Evolutionary conservation across 2,113 vertebrate genomes (phyloP).

Genomic region (Nycticorax nycticorax): DNA sequence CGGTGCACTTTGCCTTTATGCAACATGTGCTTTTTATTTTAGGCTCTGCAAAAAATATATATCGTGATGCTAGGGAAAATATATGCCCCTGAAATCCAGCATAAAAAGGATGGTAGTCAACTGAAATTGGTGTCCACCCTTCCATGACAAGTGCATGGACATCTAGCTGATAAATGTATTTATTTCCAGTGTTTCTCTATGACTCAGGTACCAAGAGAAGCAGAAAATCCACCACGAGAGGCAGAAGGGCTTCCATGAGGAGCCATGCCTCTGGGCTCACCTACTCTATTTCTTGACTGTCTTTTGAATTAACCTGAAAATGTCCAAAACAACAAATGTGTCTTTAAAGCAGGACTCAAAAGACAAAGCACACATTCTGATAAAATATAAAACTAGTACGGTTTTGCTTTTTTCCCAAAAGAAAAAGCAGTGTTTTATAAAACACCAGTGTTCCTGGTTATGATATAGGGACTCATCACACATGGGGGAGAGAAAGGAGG

Average conservation of each 20-base stretch:
- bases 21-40: conserved; percentile 55
- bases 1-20: neutral
- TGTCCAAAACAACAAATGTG: neutral
- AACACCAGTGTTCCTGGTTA: neutral
- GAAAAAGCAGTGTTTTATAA: neutral
- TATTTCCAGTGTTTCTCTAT: neutral
- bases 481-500: neutral
- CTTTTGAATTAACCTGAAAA: neutral
- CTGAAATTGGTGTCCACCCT: neutral
- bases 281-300: neutral
- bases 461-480: no score
- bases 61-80: neutral
- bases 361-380: neutral
- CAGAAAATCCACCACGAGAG: neutral
- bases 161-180: neutral
- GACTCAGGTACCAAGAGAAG: neutral
- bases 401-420: neutral
- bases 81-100: neutral
- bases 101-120: neutral
- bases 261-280: neutral
- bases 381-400: neutral
- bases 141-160: neutral
- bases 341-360: neutral
- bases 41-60: neutral
- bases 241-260: neutral